A percentile compares a stretch with the other conserved stretches of the same genome.
Conservation (phyloP, 2,888 invertebrate species). For the Perithous albicinctus region DNA sequence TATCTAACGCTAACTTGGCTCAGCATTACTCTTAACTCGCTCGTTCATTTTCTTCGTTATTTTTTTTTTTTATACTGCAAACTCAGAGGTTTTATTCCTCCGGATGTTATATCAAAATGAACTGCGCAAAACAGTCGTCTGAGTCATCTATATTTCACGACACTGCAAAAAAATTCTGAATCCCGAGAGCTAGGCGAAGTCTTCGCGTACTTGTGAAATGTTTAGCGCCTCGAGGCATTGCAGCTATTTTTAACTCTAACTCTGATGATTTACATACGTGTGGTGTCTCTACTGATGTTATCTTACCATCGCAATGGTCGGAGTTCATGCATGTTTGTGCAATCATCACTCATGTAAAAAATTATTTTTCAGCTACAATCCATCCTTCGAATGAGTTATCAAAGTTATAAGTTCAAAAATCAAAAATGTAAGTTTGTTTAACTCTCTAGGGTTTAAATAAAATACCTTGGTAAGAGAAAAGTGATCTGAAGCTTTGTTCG, state of each 20-base stretch:
- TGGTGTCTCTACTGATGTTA: not conserved
- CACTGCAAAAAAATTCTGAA: constrained; percentile 68
- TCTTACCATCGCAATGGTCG: not conserved
- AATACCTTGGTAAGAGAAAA: not conserved
- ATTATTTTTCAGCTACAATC: no score
- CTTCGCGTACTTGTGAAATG: constrained; percentile 42
- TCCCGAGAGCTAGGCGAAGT: constrained; percentile 54
- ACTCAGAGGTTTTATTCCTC: not conserved
- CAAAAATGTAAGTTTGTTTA: no score
- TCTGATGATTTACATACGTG: constrained; percentile 33
- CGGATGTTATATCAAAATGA: constrained; percentile 59
- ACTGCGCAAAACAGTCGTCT: constrained; percentile 61
- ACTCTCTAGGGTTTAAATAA: no score
- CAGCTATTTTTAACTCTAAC: constrained; percentile 24
- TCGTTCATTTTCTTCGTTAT: not conserved
- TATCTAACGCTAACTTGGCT: constrained; percentile 35
- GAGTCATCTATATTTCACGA: constrained; percentile 47
- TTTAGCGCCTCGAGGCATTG: constrained; percentile 10
- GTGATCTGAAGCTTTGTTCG: no score
- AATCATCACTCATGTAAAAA: not conserved
- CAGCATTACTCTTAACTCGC: constrained; percentile 8
- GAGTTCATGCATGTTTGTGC: not conserved
- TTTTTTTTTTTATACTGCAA: not conserved
- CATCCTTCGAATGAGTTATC: not conserved
- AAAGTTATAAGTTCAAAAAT: no score